A percentile compares a stretch with the other conserved stretches of the same genome.
These are phyloP conservation scores for Dysdera silvatica DNA, from an alignment of 1,140 invertebrate species.

Conservation along the genomic window DNA sequence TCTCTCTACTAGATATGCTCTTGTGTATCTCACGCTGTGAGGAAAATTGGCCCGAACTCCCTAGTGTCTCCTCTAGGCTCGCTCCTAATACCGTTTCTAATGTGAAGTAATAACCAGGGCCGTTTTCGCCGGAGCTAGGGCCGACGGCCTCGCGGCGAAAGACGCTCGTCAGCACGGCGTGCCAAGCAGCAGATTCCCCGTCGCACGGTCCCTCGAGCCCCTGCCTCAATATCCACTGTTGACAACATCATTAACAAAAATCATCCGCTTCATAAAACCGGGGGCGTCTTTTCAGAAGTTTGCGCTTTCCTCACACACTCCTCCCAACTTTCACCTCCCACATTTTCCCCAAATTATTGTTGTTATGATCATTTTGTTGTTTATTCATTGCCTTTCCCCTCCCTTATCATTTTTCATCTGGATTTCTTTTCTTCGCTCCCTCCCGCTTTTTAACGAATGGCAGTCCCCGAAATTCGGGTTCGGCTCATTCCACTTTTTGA, in stretches of 20 bases:
- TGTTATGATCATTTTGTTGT: conserved; percentile 8
- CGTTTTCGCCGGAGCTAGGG: conserved; percentile 6
- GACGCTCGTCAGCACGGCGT: conserved; percentile 20
- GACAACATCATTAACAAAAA: conserved; percentile 31
- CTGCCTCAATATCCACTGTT: conserved; percentile 19
- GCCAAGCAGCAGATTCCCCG: not conserved
- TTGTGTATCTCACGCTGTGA: no score
- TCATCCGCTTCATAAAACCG: conserved; percentile 28
- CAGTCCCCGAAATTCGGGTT: not conserved
- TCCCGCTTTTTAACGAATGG: conserved; percentile 23
- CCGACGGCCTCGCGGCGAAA: conserved; percentile 8
- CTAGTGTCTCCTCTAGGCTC: conserved; percentile 13
- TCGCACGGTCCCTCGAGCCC: conserved; percentile 8
- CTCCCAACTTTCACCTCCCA: not conserved
- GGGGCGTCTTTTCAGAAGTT: conserved; percentile 21
- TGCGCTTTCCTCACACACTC: not conserved
- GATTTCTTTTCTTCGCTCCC: conserved; percentile 1
- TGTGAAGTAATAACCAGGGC: conserved; percentile 29
- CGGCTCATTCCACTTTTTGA: conserved; percentile 4
- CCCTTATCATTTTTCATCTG: conserved; percentile 8
- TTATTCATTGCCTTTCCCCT: not conserved
- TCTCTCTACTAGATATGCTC: no score
- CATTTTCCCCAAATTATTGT: not conserved
- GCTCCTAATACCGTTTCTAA: conserved; percentile 26
- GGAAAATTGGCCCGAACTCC: conserved; percentile 27